Evolutionary conservation across 2,888 invertebrate species (phyloP).

Genomic region (Sminthurinus aureus): DNA sequence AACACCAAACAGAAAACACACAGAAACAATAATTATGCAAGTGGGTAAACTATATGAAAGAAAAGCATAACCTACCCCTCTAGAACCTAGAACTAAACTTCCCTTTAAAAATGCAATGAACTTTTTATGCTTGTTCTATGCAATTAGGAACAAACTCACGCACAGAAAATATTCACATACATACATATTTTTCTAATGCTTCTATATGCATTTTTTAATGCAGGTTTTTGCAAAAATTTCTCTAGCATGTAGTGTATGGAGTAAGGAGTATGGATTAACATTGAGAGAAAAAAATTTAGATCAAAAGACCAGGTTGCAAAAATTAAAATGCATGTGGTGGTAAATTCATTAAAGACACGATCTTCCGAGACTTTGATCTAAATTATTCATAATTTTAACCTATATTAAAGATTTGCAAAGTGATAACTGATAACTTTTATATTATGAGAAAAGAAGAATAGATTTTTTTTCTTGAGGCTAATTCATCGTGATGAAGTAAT

Average conservation of each 20-base stretch:
- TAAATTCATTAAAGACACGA: too few species aligned
- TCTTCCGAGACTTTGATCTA: too few species aligned
- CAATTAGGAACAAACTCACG: not conserved
- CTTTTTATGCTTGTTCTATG: not conserved
- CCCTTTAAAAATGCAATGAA: not conserved
- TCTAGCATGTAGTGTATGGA: too few species aligned
- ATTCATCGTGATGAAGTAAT: not conserved
- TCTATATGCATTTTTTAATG: not conserved
- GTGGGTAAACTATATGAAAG: slow-evolving; percentile 5
- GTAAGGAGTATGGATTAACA: too few species aligned
- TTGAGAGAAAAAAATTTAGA: too few species aligned
- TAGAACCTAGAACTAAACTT: too few species aligned
- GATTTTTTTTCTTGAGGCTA: not conserved
- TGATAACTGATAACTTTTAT: too few species aligned
- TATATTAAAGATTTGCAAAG: too few species aligned
- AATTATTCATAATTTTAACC: too few species aligned
- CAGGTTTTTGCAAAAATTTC: not conserved
- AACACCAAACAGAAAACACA: not conserved
- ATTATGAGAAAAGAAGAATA: too few species aligned
- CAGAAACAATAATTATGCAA: slow-evolving; percentile 11
- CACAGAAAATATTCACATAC: not conserved
- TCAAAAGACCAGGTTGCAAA: too few species aligned
- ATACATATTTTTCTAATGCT: not conserved
- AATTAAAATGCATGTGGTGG: too few species aligned
- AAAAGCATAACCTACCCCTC: slow-evolving; percentile 11